Percentiles rank a stretch among this genome's conserved stretches.
Conservation (phyloP, 53 echinoderm and acorn worm species). For the Pentamera pediparva region DNA sequence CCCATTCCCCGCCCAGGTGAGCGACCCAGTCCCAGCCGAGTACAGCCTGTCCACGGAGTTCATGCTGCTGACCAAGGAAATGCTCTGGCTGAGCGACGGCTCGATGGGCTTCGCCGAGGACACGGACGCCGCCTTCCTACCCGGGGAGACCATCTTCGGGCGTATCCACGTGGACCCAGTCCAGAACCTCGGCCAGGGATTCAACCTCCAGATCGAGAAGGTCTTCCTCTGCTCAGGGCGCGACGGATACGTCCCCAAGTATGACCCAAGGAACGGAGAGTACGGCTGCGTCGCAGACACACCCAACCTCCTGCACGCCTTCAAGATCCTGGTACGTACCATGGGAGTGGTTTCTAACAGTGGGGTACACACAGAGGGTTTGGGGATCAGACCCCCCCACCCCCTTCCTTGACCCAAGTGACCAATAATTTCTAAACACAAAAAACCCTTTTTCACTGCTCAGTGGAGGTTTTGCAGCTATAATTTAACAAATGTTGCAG, state of each 20-base stretch:
- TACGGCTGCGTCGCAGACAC: constrained; percentile 97
- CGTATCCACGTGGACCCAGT: constrained; percentile 98
- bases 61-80: constrained; percentile 85
- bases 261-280: constrained; percentile 71
- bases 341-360: too few species aligned
- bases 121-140: constrained; percentile 81
- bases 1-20: constrained; percentile 41
- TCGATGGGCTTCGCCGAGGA: constrained; percentile 99
- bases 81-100: constrained; percentile 91
- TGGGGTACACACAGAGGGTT: too few species aligned
- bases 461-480: too few species aligned
- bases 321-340: constrained; percentile 97
- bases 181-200: constrained; percentile 87
- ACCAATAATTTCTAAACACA: too few species aligned
- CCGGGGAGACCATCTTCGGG: constrained; percentile 95
- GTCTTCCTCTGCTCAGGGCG: constrained; percentile 97
- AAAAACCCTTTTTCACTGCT: too few species aligned
- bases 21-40: constrained; percentile 97
- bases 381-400: too few species aligned
- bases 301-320: constrained; percentile 94
- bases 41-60: constrained; percentile 97
- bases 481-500: too few species aligned
- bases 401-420: too few species aligned
- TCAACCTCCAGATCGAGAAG: constrained; percentile 94
- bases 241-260: constrained; percentile 98